Percentiles rank a stretch among this genome's conserved stretches.
Conservation (phyloP, 2,888 invertebrate genomes). For the Trileptium ribeirensis region DNA sequence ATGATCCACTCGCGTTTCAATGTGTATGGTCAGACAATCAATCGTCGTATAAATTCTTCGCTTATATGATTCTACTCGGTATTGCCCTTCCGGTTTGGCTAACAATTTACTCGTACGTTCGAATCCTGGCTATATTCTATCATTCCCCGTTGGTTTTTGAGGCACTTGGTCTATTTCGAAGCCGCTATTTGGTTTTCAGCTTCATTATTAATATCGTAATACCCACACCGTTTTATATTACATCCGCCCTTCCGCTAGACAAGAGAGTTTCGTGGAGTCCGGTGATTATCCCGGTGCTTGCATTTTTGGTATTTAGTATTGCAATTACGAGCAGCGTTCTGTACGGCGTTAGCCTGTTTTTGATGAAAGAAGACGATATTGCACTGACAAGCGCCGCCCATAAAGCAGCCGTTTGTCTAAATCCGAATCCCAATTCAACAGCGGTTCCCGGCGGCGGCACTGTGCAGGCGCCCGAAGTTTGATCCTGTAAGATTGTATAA, state of each 20-base stretch:
- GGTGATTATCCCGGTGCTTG: slow-evolving; percentile 28
- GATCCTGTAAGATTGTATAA: no score
- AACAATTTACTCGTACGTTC: slow-evolving; percentile 46
- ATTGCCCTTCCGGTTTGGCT: slow-evolving; percentile 39
- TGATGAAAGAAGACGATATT: slow-evolving; percentile 51
- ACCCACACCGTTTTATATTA: slow-evolving; percentile 10
- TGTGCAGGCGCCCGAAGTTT: no score
- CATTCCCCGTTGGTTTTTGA: slow-evolving; percentile 50
- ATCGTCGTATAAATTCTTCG: slow-evolving; percentile 46
- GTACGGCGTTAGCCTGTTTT: slow-evolving; percentile 46
- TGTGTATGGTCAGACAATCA: slow-evolving; percentile 47
- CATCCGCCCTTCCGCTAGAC: background rate
- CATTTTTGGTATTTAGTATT: slow-evolving; percentile 13
- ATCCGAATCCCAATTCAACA: no score
- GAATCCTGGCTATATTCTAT: slow-evolving; percentile 48
- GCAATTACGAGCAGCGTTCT: slow-evolving; percentile 27
- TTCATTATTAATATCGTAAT: slow-evolving; percentile 37
- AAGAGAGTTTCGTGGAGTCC: background rate
- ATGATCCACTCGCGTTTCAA: slow-evolving; percentile 41
- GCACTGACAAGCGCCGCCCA: slow-evolving; percentile 35
- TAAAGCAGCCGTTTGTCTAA: background rate
- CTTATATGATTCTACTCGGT: slow-evolving; percentile 48
- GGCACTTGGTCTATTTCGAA: slow-evolving; percentile 47
- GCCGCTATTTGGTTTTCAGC: slow-evolving; percentile 46
- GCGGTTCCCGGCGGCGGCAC: no score